Conservation (phyloP, 2,888 invertebrate genomes). For the Dynastes hyllus region DNA sequence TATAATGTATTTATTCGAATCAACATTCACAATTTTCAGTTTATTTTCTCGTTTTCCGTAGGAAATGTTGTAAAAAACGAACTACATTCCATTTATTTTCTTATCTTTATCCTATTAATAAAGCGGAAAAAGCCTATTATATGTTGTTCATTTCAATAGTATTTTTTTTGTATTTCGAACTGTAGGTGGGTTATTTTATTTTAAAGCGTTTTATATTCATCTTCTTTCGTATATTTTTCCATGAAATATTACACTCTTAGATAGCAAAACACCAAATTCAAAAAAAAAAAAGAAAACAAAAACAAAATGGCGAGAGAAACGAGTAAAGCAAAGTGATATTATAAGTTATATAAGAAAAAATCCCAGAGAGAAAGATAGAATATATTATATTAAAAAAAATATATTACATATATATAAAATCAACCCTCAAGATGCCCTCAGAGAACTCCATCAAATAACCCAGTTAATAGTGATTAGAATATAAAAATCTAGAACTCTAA, state of each 20-base stretch:
- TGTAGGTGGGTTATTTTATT: conserved; percentile 28
- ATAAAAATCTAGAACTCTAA: not conserved
- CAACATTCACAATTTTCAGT: not conserved
- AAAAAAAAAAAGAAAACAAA: not conserved
- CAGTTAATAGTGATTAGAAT: not conserved
- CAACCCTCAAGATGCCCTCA: not conserved
- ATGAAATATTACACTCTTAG: not conserved
- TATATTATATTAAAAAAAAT: conserved; percentile 21
- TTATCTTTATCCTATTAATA: not conserved
- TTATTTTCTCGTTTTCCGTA: not conserved
- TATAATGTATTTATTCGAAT: conserved; percentile 20
- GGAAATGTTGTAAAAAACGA: not conserved
- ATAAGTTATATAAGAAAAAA: conserved; percentile 18
- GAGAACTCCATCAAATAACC: not conserved
- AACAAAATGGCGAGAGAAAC: conserved; percentile 5
- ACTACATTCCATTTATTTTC: conserved; percentile 12
- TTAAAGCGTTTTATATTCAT: not conserved
- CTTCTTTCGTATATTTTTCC: not conserved
- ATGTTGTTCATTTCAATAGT: conserved; percentile 11
- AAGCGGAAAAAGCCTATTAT: not conserved
- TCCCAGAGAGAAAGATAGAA: conserved; percentile 14
- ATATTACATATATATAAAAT: not conserved
- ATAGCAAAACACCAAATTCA: conserved; percentile 30
- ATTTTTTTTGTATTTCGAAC: not conserved
- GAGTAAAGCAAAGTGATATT: conserved; percentile 27